Evolutionary conservation across 2,797 vertebrate genomes (phyloP).

Genomic region (Hippopotamyrus pictus): DNA sequence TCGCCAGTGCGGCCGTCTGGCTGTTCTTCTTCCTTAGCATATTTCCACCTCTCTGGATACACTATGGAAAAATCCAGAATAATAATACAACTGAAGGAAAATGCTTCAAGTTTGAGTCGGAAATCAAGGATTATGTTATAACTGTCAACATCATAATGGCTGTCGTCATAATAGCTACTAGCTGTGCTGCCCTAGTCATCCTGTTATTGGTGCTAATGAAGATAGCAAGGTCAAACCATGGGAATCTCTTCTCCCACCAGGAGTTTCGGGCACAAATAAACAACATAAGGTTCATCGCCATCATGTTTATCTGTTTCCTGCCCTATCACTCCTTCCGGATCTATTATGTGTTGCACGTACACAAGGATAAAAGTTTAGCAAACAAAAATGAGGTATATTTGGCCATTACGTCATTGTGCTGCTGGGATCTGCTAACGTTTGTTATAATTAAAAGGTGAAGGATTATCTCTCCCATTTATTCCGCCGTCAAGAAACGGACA

Average conservation of each 20-base stretch:
- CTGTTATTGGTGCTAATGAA: slow-evolving; percentile 40
- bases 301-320: slow-evolving; percentile 51
- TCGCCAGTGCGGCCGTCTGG: slow-evolving; percentile 43
- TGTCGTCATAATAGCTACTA: slow-evolving; percentile 31
- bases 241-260: slow-evolving; percentile 38
- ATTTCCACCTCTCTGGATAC: slow-evolving; percentile 34
- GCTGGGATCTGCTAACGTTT: slow-evolving; percentile 57
- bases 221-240: slow-evolving; percentile 39
- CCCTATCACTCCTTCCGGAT: slow-evolving; percentile 51
- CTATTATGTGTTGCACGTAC: slow-evolving; percentile 43
- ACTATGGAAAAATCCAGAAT: slow-evolving; percentile 36
- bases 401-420: slow-evolving; percentile 52
- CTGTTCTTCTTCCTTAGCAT: slow-evolving; percentile 31
- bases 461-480: not conserved
- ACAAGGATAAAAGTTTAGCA: slow-evolving; percentile 25
- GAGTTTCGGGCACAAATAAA: slow-evolving; percentile 56
- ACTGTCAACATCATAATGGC: slow-evolving; percentile 39
- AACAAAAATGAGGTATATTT: slow-evolving; percentile 50
- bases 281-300: slow-evolving; percentile 51
- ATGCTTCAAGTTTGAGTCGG: slow-evolving; percentile 55
- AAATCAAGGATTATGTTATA: slow-evolving; percentile 30
- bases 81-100: not conserved
- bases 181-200: slow-evolving; percentile 31
- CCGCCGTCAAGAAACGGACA: not conserved
- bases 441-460: slow-evolving; percentile 22